Evolutionary conservation across 1,140 invertebrate species (phyloP), one percentile per base, ranked within the genome.

Genomic region (Zophobas atratus): DNA sequence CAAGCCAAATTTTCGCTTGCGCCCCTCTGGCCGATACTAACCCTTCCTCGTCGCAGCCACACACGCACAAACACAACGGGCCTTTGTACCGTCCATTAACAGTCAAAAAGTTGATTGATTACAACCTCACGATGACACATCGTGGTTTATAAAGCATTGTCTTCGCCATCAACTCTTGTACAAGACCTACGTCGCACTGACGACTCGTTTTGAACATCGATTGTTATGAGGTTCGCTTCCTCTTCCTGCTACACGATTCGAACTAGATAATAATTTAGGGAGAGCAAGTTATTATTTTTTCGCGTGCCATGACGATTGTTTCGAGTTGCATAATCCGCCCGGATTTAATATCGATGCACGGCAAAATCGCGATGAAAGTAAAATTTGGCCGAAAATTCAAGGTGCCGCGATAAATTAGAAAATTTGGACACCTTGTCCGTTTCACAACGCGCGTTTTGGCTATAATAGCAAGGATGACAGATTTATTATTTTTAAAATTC

Each of bases 51-150:
- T 36, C 32, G 56, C 33, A 4, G 60, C 20, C 8, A 39, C 60
- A 67, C 60, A 67, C 60, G 38, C 60, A 67, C 60, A 67, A 67
- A 67, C 60, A 43, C 60, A 67, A 8, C 60, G 60, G 20, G 55
- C 55, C 71, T 56, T 73, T 73, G 49, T 73, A 43, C 20, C 56
- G 71, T 73, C 71, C 56, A 36, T 73, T 56, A 73, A 43, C 49
- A 73, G 71, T 73, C 71, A 73, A 73, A 55, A 39, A 20, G 35
- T 38, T 73, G 71, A 73, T 73, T 73, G 71, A 73, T 73, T 73
- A 56, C 60, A 8, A 35, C 38, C 39, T 33, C n/a, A 33, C 39
- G 39, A 67, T 46, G 60, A 67, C 36, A 39, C 33, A 20, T 67
- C 43, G 60, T 67, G 60, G 60, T 67, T 67, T 60, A 43, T 8